Base-by-base conservation (phyloP, 2,797 vertebrate genomes). In the Tokudaia muenninki region DNA sequence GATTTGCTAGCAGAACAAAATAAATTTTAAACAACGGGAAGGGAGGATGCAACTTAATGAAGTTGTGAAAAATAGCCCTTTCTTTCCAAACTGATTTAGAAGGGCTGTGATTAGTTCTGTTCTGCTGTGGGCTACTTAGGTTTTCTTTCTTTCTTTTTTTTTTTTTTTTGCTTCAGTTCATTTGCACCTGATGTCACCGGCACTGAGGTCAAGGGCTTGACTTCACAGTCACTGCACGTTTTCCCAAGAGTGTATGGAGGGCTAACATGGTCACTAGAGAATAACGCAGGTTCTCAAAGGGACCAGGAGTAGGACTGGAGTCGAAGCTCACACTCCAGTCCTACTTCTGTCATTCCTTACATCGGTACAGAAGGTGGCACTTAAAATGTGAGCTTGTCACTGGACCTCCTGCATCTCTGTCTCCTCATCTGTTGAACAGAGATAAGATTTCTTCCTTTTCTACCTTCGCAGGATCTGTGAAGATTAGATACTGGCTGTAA, bases 401-500 rank as follows among this genome's bases (percentile, higher is more conserved):
- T 93, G 91, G 90, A 57, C 82, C 89, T 97, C 87, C 75, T 59
- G 82, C 3, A 19, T 95, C 97, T 95, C 92, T 96, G 97, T 97
- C 96, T 97, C 93, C 95, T 97, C 97, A 95, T 97, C 97, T 97
- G 98, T 95, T 78, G 70, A 94, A 89, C 52, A 84, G 57, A 97
- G 98, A 98, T 98, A 97, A 98, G 96, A 97, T 86, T 95, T 96
- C 82, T 81, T 97, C 92, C 87, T 90, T 97, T 92, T 88, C 94
- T 97, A 98, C 97, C 96, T 97, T 91, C 50, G 78, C 79, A 95
- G 97, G 96, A 96, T 97, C 96, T 97, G 92, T 65, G 96, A 90
- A 97, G 97, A 97, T 97, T 97, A 98, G 98, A 98, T 97, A 98
- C 91, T 97, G 94, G 52, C 79, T 95, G 89, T 87, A 92, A 97